Base-by-base conservation (phyloP, 1,140 invertebrate genomes). In the Drosophila funebris region DNA sequence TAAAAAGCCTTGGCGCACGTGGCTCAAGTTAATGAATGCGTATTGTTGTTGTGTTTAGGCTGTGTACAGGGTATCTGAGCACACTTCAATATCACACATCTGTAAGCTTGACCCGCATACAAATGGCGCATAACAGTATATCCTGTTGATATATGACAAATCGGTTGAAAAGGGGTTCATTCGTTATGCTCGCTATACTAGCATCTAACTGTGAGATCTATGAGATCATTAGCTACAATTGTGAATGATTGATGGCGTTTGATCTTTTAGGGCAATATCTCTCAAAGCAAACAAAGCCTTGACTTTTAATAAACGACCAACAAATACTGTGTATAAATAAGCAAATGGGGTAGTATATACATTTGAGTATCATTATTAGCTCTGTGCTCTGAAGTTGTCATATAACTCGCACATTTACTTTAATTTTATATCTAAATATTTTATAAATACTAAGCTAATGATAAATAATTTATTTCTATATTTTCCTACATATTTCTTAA, bases 141-240 rank as follows among this genome's bases (percentile, higher is more conserved):
- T 48, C 44, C 44, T 29, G n/a, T 48, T 46, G 22, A 24, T 4
- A 7, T 31, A 16, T 31, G 24, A 33, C 33, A 9, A 13, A 36
- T 4, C 11, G n/a, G 3, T 13, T 0, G 11, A n/a, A 36, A 36
- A 36, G 4, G 3, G n/a, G n/a, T n/a, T 13, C 33, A 36, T 1
- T 36, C 2, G 2, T 1, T 36, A 13, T n/a, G n/a, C n/a, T n/a
- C n/a, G n/a, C 2, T 36, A 36, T 36, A 36, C n/a, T n/a, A n/a
- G n/a, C n/a, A n/a, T n/a, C 11, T 36, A 18, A 4, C 37, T 18
- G 4, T 41, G 6, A 1, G 7, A 48, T 27, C 44, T 29, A 48
- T 18, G 33, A 48, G 8, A 62, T 62, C 46, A 62, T 62, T 62
- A 62, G 60, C 33, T 37, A 43, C 46, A 33, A 22, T 62, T 62